phyloP scores from a whole-genome alignment of 2,797 vertebrate species.

The Rhyacichthys aspro region DNA sequence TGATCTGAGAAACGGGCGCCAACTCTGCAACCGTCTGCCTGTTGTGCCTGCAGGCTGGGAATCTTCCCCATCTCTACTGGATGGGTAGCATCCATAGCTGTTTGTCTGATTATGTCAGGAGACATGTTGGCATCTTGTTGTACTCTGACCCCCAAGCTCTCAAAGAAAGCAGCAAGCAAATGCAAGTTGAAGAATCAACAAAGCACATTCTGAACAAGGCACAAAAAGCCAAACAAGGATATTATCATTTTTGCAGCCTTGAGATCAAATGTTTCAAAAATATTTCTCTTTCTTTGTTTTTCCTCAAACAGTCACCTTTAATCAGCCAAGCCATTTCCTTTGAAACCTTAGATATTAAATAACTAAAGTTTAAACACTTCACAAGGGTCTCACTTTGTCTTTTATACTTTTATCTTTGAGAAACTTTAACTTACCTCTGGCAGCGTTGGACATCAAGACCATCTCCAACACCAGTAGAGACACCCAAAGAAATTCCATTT shows the following conservation, averaged over 20 bases:
- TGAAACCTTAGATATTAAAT: no score
- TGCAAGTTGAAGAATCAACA: background rate
- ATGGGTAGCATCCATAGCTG: constrained; percentile 21
- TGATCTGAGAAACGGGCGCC: constrained; percentile 64
- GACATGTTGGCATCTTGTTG: constrained; percentile 4
- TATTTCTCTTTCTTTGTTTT: no score
- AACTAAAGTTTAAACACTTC: no score
- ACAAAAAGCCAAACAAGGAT: background rate
- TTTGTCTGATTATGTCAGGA: constrained; percentile 14
- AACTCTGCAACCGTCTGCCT: constrained; percentile 50
- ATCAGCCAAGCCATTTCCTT: no score
- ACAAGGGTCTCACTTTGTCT: no score
- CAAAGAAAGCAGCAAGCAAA: background rate
- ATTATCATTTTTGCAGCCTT: no score
- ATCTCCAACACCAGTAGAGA: constrained; percentile 57
- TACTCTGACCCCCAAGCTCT: constrained; percentile 15
- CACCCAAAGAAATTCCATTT: constrained; percentile 61
- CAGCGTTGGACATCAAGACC: constrained; percentile 58
- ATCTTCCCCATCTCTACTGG: constrained; percentile 13
- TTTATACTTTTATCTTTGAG: background rate
- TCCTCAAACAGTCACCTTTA: no score
- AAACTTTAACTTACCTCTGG: constrained; percentile 59
- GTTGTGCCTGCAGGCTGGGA: constrained; percentile 39
- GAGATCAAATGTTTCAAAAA: no score
- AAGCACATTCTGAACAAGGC: background rate